Evolutionary conservation across 2,888 invertebrate genomes (phyloP), one percentile per base, ranked within the genome.

Genomic region (Amaurobius ferox): DNA sequence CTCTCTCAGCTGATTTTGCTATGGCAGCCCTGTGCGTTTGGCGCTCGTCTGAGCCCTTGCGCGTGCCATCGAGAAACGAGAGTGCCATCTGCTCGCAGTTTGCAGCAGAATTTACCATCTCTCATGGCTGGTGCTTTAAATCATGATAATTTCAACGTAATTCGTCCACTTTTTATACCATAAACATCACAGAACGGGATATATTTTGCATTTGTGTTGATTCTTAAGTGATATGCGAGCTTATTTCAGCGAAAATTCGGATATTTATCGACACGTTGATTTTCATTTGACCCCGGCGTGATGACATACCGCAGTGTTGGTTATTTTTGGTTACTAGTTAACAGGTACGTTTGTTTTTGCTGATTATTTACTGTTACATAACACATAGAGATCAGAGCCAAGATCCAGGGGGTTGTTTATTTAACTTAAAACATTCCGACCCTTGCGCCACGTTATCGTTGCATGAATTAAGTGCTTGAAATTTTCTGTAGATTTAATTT

Each of bases 301-400:
- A 81, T 81, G 81, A 81, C 61, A 74, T 74, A 61, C 26, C 67
- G 39, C 62, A 55, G 55, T 44, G 35, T 13, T 35, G 39, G 72
- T 39, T 81, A 81, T 74, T 81, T 81, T 74, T 74, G 74, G 81
- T 73, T 73, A 68, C 74, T 74, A 68, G 64, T 70, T 74, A 81
- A 81, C 81, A 81, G 81, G 81, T 74, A 74, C 29, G 73, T 28
- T 32, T 23, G 3, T 55, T 23, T 70, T 39, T 39, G 7, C 16
- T 30, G 0, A n/a, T 32, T 66, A 9, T 64, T 16, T 55, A 55
- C 35, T 35, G 9, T 35, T 7, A 7, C 9, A 9, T 35, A 9
- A 7, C 35, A 35, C 6, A 9, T 5, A 35, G 9, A 7, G 9
- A 9, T 35, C 35, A 35, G 9, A 9, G 5, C 9, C 5, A 9